phyloP scores from a whole-genome alignment of 1,140 invertebrate genomes.

The Procambarus virginalis region DNA sequence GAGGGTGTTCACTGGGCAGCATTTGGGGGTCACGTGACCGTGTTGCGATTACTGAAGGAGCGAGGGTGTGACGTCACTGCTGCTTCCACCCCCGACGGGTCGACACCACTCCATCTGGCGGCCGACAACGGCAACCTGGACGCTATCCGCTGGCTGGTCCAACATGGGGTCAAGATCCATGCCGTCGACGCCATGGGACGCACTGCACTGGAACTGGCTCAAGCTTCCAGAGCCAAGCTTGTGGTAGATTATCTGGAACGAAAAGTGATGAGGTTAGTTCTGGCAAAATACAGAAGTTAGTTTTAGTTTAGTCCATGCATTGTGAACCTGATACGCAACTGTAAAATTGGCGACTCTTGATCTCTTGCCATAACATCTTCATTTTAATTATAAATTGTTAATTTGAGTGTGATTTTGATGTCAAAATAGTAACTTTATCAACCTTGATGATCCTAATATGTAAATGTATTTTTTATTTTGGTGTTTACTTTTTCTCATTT shows the following conservation, averaged over 20 bases:
- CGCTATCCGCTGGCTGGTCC: slow-evolving; percentile 7
- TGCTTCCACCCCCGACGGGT: background rate
- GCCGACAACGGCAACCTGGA: background rate
- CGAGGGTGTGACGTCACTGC: background rate
- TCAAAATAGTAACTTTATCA: no score
- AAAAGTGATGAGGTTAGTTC: background rate
- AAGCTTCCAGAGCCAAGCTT: background rate
- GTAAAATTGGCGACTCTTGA: no score
- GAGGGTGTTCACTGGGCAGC: background rate
- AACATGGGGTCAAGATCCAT: background rate
- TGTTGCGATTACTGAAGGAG: background rate
- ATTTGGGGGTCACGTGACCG: background rate
- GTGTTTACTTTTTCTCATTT: no score
- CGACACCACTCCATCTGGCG: slow-evolving; percentile 15
- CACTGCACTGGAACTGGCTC: background rate
- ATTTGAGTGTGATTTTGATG: no score
- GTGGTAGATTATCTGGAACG: background rate
- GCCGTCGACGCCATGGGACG: background rate
- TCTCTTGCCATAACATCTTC: no score
- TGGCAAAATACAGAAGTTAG: no score
- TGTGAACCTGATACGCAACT: no score
- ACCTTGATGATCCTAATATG: no score
- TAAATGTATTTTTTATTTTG: no score
- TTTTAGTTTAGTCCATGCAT: no score
- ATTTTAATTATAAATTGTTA: no score